Base-by-base conservation (phyloP, 2,113 vertebrate genomes). In the Phrynocephalus versicolor region DNA sequence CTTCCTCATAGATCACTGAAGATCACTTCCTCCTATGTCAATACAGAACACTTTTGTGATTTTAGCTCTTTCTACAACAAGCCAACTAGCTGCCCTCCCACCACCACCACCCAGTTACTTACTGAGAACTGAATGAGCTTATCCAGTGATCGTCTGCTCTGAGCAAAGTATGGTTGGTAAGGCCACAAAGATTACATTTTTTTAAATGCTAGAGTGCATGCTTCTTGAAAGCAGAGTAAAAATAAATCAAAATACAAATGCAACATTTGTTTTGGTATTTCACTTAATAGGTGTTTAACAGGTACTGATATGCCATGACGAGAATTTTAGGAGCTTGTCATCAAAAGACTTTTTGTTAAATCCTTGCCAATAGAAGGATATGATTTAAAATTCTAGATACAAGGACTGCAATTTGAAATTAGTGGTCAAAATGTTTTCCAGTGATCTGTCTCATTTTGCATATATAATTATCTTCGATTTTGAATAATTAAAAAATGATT, bases 151-250 rank as follows among this genome's bases (percentile, higher is more conserved):
- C 86, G 41, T 58, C 78, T 78, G 83, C 23, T 90, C 78, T 3
- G 39, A 90, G 83, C 87, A 90, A 92, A 89, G 90, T 82, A 57
- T 89, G 86, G 75, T 79, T 79, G 87, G 10, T 85, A 93, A 86
- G 85, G 90, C 5, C 89, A 88, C 92, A 90, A 88, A 75, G 58
- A 89, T 88, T 86, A 85, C 86, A 73, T 64, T 41, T 70, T 51
- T 65, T 41, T 67, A 78, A 94, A 81, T 5, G 80, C 78, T 83
- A 79, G 89, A 82, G 51, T 87, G 75, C 86, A 60, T 3, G 6
- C 85, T 85, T 88, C 60, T 85, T 86, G 45, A 94, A 55, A 88
- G 21, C 15, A 18, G 89, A 89, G 7, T 82, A 89, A 90, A 93
- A 94, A 74, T 55, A 91, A 86, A 25, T 33, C 33, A 27, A 3